phyloP scores from a whole-genome alignment of 2,113 vertebrate species.

The Scomber scombrus region DNA sequence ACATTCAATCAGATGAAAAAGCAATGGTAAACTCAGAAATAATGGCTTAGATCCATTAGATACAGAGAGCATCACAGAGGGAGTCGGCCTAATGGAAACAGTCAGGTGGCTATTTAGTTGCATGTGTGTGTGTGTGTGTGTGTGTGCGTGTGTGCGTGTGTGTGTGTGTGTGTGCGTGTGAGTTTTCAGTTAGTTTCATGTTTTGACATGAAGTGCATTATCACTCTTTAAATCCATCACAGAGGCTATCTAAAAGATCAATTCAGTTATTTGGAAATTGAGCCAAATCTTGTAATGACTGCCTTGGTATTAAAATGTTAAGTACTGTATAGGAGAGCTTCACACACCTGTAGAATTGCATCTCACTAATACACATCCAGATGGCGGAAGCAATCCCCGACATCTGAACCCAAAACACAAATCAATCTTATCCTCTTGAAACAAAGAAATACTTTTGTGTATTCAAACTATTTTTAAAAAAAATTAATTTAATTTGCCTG shows the following conservation, averaged over 20 bases:
- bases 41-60: conserved; percentile 11
- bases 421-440: not conserved
- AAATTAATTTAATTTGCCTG: too few species aligned
- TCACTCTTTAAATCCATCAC: not conserved
- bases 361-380: not conserved
- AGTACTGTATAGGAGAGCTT: not conserved
- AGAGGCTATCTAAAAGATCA: not conserved
- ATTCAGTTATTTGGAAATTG: too few species aligned
- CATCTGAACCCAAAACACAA: not conserved
- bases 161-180: not conserved
- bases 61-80: not conserved
- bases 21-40: conserved; percentile 1
- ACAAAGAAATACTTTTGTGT: too few species aligned
- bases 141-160: not conserved
- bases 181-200: not conserved
- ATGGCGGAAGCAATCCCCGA: not conserved
- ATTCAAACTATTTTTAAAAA: too few species aligned
- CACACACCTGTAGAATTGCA: not conserved
- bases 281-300: not conserved
- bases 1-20: not conserved
- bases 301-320: not conserved
- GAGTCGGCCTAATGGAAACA: conserved; percentile 14
- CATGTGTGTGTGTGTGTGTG: not conserved
- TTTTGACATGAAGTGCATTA: not conserved
- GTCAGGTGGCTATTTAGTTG: not conserved